phyloP scores from a whole-genome alignment of 23 tunicate genomes.

The Halocynthia roretzi region DNA sequence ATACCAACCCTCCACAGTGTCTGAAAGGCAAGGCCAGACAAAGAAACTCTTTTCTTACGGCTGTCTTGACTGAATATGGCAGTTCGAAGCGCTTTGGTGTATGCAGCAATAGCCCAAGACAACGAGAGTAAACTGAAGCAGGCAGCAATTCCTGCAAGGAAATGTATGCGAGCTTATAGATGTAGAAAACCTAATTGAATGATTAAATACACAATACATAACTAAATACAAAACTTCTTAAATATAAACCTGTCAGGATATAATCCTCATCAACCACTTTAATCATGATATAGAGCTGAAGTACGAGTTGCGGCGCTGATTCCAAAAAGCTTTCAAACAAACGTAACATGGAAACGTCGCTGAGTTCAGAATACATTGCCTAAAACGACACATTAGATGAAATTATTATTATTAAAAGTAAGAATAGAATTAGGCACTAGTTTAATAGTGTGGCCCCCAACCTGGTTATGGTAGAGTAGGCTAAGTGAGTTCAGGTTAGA shows the following conservation, averaged over 20 bases:
- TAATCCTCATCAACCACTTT: constrained; percentile 65
- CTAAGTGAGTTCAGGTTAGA: no score
- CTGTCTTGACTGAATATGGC: constrained; percentile 46
- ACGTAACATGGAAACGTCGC: constrained; percentile 93
- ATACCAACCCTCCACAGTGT: constrained; percentile 85
- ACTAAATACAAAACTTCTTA: neutral
- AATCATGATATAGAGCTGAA: constrained; percentile 85
- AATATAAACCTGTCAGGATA: constrained; percentile 68
- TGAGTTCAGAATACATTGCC: constrained; percentile 78
- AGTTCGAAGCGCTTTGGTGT: constrained; percentile 78
- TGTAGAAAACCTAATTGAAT: no score
- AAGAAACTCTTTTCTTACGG: constrained; percentile 39
- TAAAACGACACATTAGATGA: constrained; percentile 4
- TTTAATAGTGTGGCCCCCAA: no score
- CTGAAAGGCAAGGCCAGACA: constrained; percentile 60
- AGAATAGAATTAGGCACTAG: neutral
- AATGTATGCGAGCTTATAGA: neutral
- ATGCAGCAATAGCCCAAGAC: constrained; percentile 92
- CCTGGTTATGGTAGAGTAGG: no score
- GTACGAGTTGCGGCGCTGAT: constrained; percentile 84
- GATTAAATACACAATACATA: constrained; percentile 2
- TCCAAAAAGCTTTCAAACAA: constrained; percentile 93
- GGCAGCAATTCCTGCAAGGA: constrained; percentile 74
- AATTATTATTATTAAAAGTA: neutral
- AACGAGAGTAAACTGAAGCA: constrained; percentile 80